Evolutionary conservation across 2,113 vertebrate species (phyloP).

Genomic region (Sinocyclocheilus maitianheensis): DNA sequence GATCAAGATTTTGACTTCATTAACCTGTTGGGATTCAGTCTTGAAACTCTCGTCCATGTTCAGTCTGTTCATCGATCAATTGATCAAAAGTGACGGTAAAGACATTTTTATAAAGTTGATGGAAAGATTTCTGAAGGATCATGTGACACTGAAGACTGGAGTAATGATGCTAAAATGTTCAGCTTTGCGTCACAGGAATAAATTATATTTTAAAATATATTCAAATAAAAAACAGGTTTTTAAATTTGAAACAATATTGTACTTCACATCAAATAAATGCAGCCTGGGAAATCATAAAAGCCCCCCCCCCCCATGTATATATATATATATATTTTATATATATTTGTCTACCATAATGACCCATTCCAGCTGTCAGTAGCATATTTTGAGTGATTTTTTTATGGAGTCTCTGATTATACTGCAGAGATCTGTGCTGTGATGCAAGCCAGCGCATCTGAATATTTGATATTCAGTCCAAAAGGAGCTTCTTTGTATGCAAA

Average conservation of each 20-base stretch:
- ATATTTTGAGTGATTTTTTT: neutral
- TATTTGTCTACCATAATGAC: too few relatives aligned
- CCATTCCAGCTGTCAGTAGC: neutral
- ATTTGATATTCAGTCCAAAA: constrained; percentile 4
- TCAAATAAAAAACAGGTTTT: too few relatives aligned
- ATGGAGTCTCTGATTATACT: neutral
- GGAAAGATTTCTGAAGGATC: neutral
- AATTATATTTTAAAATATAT: too few relatives aligned
- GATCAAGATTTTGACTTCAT: neutral
- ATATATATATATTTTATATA: too few relatives aligned
- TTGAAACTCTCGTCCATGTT: neutral
- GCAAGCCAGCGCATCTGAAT: constrained; percentile 13
- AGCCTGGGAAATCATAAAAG: too few relatives aligned
- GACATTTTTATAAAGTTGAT: neutral
- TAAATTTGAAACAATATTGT: too few relatives aligned
- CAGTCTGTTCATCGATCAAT: too few relatives aligned
- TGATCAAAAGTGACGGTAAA: neutral
- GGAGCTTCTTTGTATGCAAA: constrained; percentile 2
- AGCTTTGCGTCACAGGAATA: too few relatives aligned
- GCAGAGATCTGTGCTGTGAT: neutral
- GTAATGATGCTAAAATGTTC: too few relatives aligned
- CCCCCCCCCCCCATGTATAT: too few relatives aligned
- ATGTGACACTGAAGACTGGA: too few relatives aligned
- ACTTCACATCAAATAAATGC: too few relatives aligned
- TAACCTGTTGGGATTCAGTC: neutral